A percentile compares a stretch with the other conserved stretches of the same genome.
These are phyloP conservation scores for Liolophura sinensis DNA, from an alignment of 1,140 invertebrate genomes.

Conservation along the genomic window DNA sequence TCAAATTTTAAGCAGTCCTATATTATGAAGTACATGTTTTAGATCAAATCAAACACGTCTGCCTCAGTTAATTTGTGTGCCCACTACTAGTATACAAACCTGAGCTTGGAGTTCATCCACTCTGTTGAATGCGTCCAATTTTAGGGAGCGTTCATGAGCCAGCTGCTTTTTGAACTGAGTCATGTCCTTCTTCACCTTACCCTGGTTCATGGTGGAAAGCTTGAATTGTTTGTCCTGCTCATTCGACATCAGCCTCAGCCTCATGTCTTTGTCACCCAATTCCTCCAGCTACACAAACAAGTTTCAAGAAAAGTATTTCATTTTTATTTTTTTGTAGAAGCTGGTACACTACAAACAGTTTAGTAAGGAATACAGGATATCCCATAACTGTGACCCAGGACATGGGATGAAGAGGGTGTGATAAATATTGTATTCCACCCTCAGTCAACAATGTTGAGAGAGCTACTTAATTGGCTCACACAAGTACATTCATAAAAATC, in stretches of 20 bases:
- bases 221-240: constrained; percentile 41
- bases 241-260: constrained; percentile 34
- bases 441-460: too few species aligned
- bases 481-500: too few species aligned
- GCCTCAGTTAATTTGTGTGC: background rate
- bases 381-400: too few species aligned
- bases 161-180: constrained; percentile 39
- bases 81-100: constrained; percentile 18
- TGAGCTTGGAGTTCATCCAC: constrained; percentile 52
- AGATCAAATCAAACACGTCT: too few species aligned
- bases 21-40: too few species aligned
- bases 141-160: constrained; percentile 44
- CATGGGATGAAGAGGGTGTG: too few species aligned
- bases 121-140: constrained; percentile 52
- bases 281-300: constrained; percentile 38
- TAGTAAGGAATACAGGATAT: too few species aligned
- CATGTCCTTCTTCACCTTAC: constrained; percentile 47
- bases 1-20: too few species aligned
- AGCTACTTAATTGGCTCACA: too few species aligned
- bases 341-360: too few species aligned
- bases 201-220: constrained; percentile 35
- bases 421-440: too few species aligned
- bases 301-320: background rate
- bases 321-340: too few species aligned
- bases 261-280: constrained; percentile 45